phyloP scores from a whole-genome alignment of 2,113 vertebrate species.

The Malurus alboscapulatus region DNA sequence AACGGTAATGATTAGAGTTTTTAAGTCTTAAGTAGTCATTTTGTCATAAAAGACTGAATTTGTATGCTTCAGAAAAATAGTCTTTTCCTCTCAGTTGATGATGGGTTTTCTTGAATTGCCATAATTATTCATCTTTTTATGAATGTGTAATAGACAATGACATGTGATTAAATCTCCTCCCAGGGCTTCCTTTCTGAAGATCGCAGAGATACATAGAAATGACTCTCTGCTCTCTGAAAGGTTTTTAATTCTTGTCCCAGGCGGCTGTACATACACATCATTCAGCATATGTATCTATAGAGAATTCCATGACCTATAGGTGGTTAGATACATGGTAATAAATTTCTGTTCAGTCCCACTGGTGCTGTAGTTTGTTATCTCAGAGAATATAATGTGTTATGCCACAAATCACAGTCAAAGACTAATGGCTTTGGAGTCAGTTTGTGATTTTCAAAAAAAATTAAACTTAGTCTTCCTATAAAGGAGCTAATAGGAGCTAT shows the following conservation, averaged over 20 bases:
- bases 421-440: not conserved
- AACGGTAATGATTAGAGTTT: conserved; percentile 74
- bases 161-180: conserved; percentile 53
- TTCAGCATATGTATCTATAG: not conserved
- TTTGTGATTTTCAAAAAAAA: not conserved
- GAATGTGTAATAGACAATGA: conserved; percentile 57
- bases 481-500: not conserved
- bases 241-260: not conserved
- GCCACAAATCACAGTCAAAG: not conserved
- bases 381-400: not conserved
- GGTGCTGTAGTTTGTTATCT: not conserved
- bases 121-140: conserved; percentile 64
- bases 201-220: not conserved
- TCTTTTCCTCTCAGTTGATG: conserved; percentile 70
- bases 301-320: not conserved
- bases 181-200: conserved; percentile 50
- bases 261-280: not conserved
- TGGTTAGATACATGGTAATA: not conserved
- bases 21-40: conserved; percentile 67
- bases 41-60: conserved; percentile 67
- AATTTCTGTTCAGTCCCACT: not conserved
- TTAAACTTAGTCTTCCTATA: not conserved
- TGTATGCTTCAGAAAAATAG: conserved; percentile 64
- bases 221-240: not conserved
- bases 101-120: conserved; percentile 66